Evolutionary conservation across 1,140 invertebrate genomes (phyloP).

Genomic region (Temnothorax curvispinosus): DNA sequence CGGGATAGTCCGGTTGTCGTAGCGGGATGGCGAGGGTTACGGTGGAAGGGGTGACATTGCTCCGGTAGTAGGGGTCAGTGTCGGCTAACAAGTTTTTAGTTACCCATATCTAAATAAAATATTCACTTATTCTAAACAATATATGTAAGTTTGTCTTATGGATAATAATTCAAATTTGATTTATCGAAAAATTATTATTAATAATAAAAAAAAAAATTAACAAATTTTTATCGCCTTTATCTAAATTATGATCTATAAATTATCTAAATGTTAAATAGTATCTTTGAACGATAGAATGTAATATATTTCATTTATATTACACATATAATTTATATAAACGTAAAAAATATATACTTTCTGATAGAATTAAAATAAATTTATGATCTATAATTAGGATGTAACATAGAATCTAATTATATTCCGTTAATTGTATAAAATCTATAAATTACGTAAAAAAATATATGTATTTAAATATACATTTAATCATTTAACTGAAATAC

Average conservation of each 20-base stretch:
- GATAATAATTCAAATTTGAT: neutral
- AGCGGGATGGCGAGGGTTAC: neutral
- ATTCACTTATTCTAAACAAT: neutral
- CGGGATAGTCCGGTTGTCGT: conserved; percentile 23
- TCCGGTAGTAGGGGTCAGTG: conserved; percentile 24
- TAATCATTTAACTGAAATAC: neutral
- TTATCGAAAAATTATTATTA: neutral
- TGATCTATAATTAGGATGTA: neutral
- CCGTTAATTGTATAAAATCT: neutral
- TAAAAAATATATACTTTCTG: neutral
- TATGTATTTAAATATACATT: neutral
- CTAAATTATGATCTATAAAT: neutral
- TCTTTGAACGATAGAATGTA: neutral
- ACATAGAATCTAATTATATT: neutral
- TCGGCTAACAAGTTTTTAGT: conserved; percentile 12
- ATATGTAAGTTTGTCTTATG: neutral
- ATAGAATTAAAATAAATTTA: neutral
- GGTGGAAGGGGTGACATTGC: conserved; percentile 11
- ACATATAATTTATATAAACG: neutral
- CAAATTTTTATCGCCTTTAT: neutral
- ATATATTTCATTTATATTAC: neutral
- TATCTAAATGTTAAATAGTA: neutral
- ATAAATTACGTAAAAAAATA: neutral
- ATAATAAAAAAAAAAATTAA: neutral
- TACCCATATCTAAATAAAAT: neutral